Evolutionary conservation across 2,113 vertebrate species (phyloP).

Genomic region (Microcebus jonahi): DNA sequence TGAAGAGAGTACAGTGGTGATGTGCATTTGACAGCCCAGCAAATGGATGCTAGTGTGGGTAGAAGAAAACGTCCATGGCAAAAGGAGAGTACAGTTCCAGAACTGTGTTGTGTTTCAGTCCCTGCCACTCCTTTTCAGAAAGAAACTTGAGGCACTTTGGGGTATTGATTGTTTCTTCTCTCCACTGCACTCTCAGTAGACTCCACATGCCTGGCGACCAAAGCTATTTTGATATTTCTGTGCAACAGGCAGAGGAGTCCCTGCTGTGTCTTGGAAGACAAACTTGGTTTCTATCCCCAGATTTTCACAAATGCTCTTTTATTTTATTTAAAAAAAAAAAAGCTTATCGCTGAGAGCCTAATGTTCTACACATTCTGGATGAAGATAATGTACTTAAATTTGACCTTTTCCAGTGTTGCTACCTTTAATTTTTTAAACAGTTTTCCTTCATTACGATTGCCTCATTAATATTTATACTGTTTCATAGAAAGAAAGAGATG

Average conservation of each 20-base stretch:
- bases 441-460: background rate
- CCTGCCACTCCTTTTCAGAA: background rate
- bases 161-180: background rate
- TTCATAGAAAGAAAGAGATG: background rate
- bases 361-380: rapidly evolving
- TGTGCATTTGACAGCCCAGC: rapidly evolving
- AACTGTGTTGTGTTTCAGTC: background rate
- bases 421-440: background rate
- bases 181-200: rapidly evolving
- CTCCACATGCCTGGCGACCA: background rate
- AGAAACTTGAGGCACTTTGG: background rate
- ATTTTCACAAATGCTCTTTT: background rate
- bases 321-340: no score
- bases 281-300: no score
- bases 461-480: background rate
- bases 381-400: background rate
- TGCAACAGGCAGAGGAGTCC: background rate
- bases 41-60: rapidly evolving
- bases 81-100: background rate
- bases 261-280: background rate
- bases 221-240: background rate
- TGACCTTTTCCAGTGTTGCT: background rate
- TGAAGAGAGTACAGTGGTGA: background rate
- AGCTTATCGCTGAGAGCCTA: background rate
- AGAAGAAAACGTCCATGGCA: rapidly evolving